Percentiles rank a stretch among this genome's conserved stretches.
Evolutionary conservation across 2,113 vertebrate species (phyloP).

Genomic region (Butastur rufipennis): DNA sequence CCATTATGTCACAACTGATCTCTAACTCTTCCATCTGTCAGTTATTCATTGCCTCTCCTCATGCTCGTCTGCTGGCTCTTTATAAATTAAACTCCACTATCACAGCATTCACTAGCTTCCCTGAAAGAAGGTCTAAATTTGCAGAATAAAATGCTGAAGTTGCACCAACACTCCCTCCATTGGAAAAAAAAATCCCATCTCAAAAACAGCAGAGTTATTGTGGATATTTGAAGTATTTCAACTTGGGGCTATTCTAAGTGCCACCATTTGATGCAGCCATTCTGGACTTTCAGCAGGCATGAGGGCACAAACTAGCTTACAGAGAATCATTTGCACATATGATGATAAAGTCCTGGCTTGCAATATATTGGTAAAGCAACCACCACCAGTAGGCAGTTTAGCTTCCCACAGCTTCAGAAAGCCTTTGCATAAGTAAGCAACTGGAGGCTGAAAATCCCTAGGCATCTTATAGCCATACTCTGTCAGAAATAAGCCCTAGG

Average conservation of each 20-base stretch:
- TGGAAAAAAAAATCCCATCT: background rate
- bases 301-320: slow-evolving; percentile 5
- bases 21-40: slow-evolving; percentile 18
- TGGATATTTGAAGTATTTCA: slow-evolving; percentile 21
- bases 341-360: slow-evolving; percentile 11
- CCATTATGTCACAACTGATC: slow-evolving; percentile 22
- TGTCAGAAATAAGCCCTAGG: background rate
- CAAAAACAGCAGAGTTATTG: slow-evolving; percentile 5
- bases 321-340: background rate
- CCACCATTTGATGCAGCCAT: background rate
- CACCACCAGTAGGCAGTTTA: slow-evolving; percentile 13
- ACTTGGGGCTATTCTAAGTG: slow-evolving; percentile 1
- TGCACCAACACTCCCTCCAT: background rate
- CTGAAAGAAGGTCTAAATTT: slow-evolving; percentile 42
- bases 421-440: background rate
- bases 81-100: slow-evolving; percentile 42
- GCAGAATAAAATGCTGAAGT: slow-evolving; percentile 39
- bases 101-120: slow-evolving; percentile 19
- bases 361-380: slow-evolving; percentile 1
- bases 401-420: background rate
- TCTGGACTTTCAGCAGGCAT: background rate
- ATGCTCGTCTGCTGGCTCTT: background rate
- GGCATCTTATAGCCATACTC: background rate
- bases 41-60: slow-evolving; percentile 37
- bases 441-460: slow-evolving; percentile 24